Evolutionary conservation across 2,797 vertebrate species (phyloP).

Genomic region (Sebastes hubbsi): DNA sequence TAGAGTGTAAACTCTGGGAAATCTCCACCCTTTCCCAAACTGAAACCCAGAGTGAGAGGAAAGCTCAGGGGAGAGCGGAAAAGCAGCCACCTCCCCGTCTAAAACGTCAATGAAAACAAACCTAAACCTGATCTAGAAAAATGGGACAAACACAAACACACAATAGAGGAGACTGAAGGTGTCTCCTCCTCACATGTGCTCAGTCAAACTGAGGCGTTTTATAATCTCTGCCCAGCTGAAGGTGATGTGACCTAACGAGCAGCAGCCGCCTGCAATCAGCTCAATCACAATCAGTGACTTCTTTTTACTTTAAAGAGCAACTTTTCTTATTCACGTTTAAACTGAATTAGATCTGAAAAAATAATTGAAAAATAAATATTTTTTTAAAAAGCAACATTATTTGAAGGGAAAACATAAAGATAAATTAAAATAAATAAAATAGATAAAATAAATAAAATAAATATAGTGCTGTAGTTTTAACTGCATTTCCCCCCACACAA

Average conservation of each 20-base stretch:
- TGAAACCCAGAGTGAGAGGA: not conserved
- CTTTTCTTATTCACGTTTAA: not conserved
- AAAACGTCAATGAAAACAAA: not conserved
- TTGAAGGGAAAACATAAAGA: not conserved
- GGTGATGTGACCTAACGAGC: not conserved
- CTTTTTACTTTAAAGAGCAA: not conserved
- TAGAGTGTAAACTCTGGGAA: not conserved
- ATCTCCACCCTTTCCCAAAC: not conserved
- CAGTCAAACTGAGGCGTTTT: not conserved
- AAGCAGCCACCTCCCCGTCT: rapidly evolving
- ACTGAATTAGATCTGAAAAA: not conserved
- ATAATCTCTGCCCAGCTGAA: not conserved
- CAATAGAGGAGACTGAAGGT: not conserved
- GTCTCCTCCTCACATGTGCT: not conserved
- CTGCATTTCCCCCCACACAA: not conserved
- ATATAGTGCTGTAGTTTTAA: not conserved
- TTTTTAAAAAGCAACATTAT: not conserved
- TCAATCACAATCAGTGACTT: not conserved
- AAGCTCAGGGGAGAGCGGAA: not conserved
- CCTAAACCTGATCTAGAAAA: not conserved
- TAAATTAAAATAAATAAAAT: too few relatives aligned
- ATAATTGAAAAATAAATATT: not conserved
- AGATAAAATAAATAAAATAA: too few relatives aligned
- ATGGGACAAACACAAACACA: not conserved
- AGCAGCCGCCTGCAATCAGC: not conserved